Conservation (phyloP, 1,140 invertebrate genomes). For the Colletes latitarsis region DNA sequence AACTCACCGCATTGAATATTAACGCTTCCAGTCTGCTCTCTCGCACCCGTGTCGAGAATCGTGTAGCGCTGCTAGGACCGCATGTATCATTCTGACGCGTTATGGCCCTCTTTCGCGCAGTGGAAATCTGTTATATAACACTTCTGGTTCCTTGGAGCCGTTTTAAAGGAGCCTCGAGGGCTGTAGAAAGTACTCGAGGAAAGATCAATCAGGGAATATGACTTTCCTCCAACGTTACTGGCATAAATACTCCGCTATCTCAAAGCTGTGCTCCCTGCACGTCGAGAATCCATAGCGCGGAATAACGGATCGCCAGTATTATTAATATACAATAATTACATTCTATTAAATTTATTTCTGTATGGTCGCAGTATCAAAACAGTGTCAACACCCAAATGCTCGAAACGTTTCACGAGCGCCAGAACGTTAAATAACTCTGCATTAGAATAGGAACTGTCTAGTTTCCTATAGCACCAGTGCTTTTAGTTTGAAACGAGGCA, state of each 20-base stretch:
- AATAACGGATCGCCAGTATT: no score
- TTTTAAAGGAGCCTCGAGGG: conserved; percentile 7
- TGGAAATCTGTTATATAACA: conserved; percentile 42
- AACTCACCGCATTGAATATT: conserved; percentile 54
- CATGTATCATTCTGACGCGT: conserved; percentile 47
- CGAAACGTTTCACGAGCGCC: no score
- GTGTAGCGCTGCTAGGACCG: conserved; percentile 11
- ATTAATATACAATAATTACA: no score
- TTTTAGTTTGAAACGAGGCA: no score
- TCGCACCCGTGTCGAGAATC: not conserved
- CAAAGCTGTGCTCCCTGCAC: not conserved
- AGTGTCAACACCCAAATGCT: no score
- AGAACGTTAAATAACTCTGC: no score
- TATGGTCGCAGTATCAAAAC: no score
- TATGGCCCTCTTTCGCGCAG: conserved; percentile 38
- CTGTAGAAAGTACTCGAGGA: not conserved
- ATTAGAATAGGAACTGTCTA: no score
- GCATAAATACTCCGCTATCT: not conserved
- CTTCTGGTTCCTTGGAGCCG: conserved; percentile 15
- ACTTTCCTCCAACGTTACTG: not conserved
- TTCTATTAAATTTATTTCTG: no score
- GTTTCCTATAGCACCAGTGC: no score
- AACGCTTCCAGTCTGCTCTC: conserved; percentile 37
- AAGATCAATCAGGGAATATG: conserved; percentile 18
- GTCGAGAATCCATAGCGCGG: no score